phyloP scores from a whole-genome alignment of 2,113 vertebrate species.

The Neodontobutis hainanensis region DNA sequence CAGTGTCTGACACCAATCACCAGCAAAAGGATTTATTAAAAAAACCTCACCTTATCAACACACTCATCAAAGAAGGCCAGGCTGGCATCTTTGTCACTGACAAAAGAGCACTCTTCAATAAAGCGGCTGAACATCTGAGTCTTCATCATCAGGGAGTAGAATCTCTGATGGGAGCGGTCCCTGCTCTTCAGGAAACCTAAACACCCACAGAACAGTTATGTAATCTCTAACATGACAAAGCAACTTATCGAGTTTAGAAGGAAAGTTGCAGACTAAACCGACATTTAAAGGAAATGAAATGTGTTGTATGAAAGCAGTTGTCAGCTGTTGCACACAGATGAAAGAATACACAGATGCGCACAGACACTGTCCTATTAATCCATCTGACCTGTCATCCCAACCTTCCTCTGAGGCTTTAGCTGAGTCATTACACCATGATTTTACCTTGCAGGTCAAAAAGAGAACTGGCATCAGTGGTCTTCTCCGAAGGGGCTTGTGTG shows the following conservation, averaged over 20 bases:
- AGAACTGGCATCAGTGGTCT: slow-evolving; percentile 94
- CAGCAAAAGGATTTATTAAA: slow-evolving; percentile 7
- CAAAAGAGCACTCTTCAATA: slow-evolving; percentile 98
- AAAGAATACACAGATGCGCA: slow-evolving; percentile 63
- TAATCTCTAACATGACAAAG: slow-evolving; percentile 14
- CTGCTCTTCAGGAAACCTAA: slow-evolving; percentile 95
- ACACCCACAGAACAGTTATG: slow-evolving; percentile 11
- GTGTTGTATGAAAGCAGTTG: slow-evolving; percentile 33
- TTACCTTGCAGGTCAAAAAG: slow-evolving; percentile 96
- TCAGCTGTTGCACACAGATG: slow-evolving; percentile 40
- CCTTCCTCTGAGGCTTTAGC: neutral
- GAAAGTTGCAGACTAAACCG: neutral
- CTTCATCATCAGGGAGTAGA: slow-evolving; percentile 97
- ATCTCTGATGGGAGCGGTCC: slow-evolving; percentile 97
- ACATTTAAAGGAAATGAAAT: slow-evolving; percentile 47
- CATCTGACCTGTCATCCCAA: slow-evolving; percentile 48
- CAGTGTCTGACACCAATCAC: slow-evolving; percentile 18
- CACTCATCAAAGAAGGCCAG: slow-evolving; percentile 99
- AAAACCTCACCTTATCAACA: slow-evolving; percentile 91
- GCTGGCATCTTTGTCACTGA: slow-evolving; percentile 97
- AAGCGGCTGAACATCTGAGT: slow-evolving; percentile 99
- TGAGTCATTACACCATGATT: no score
- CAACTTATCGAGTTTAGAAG: slow-evolving; percentile 9
- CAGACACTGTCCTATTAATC: slow-evolving; percentile 62
- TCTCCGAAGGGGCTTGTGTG: slow-evolving; percentile 96